phyloP scores from a whole-genome alignment of 2,113 vertebrate species.

The Mus musculus region GRCm39 chr7:83009501-83010000 shows the following conservation, averaged over 20 bases:
- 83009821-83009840: not conserved
- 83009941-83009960: not conserved
- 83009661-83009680: not conserved
- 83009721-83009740: not conserved
- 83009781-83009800: not conserved
- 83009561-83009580: no score
- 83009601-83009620: not conserved
- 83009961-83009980: not conserved
- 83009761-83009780: not conserved
- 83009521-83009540: not conserved
- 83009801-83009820: not conserved
- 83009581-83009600: not conserved
- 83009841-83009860: not conserved
- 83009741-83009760: not conserved
- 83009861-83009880: not conserved
- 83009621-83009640: not conserved
- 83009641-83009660: not conserved
- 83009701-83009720: not conserved
- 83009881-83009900: not conserved
- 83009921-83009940: not conserved
- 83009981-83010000: not conserved
- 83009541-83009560: not conserved
- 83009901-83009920: not conserved
- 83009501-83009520: not conserved
- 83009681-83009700: not conserved